These are phyloP conservation scores for Caranx ignobilis DNA, from an alignment of 2,113 vertebrate genomes.

Conservation along the genomic window DNA sequence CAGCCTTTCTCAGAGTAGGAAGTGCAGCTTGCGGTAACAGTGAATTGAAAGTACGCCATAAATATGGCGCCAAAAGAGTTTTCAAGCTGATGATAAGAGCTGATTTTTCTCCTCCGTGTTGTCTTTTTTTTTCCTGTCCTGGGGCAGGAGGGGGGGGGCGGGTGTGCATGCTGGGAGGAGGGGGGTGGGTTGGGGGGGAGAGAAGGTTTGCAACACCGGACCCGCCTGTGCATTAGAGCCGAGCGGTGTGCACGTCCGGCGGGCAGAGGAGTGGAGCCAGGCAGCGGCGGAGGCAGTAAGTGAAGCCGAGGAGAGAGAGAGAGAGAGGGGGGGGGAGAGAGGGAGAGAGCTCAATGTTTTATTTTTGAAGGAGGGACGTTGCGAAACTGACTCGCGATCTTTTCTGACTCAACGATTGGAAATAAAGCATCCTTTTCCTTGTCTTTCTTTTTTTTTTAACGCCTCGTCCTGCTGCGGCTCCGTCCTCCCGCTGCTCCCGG, in stretches of 20 bases:
- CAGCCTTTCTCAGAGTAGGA: constrained; percentile 70
- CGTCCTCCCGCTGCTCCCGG: constrained; percentile 12
- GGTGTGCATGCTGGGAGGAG: constrained; percentile 71
- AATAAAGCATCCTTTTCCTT: constrained; percentile 62
- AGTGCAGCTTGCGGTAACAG: constrained; percentile 85
- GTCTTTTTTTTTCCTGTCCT: constrained; percentile 11
- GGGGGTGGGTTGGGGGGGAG: constrained; percentile 75
- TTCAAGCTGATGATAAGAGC: constrained; percentile 87
- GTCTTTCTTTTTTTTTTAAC: constrained; percentile 6
- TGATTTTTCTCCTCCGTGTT: constrained; percentile 57
- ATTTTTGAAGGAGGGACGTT: constrained; percentile 83
- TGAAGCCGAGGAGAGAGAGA: constrained; percentile 1
- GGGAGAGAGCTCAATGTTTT: constrained; percentile 64
- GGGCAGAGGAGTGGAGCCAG: constrained; percentile 57
- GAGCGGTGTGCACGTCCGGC: constrained; percentile 52
- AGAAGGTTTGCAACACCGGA: constrained; percentile 75
- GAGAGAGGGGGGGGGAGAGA: no score
- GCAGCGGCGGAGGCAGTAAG: no score
- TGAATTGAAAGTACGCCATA: constrained; percentile 99
- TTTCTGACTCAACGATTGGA: constrained; percentile 78
- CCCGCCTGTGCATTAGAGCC: constrained; percentile 73
- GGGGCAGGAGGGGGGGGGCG: no score
- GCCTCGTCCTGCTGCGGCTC: not conserved
- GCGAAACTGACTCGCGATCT: constrained; percentile 78
- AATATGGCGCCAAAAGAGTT: constrained; percentile 98